Evolutionary conservation across 2,888 invertebrate genomes (phyloP).

Genomic region (Molorchus minor): DNA sequence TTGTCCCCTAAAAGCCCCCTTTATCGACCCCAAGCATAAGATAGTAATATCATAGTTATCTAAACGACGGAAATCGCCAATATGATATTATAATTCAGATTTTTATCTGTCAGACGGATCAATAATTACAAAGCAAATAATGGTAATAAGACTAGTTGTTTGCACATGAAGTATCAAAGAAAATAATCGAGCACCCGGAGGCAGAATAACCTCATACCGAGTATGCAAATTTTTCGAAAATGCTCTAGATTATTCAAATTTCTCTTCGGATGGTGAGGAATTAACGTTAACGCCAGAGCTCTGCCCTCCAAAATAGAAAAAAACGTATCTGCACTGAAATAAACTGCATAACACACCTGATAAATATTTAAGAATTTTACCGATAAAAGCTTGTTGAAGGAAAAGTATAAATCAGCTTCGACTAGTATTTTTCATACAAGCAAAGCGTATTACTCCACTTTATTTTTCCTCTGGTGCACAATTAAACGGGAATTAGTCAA

Average conservation of each 20-base stretch:
- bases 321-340: constrained; percentile 29
- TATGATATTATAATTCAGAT: neutral
- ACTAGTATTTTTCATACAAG: constrained; percentile 40
- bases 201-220: constrained; percentile 1
- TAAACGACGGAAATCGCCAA: neutral
- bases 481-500: constrained; percentile 47
- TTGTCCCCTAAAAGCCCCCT: no score
- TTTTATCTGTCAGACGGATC: constrained; percentile 13
- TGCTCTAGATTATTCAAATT: constrained; percentile 11
- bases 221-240: constrained; percentile 11
- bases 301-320: constrained; percentile 10
- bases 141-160: constrained; percentile 21
- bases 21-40: no score
- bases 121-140: constrained; percentile 14
- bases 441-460: constrained; percentile 37
- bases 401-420: constrained; percentile 33
- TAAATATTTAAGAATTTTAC: constrained; percentile 34
- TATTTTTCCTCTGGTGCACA: constrained; percentile 37
- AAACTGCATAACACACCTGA: constrained; percentile 28
- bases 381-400: constrained; percentile 36
- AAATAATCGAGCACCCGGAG: constrained; percentile 13
- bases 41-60: no score
- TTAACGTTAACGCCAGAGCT: constrained; percentile 18
- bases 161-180: constrained; percentile 14
- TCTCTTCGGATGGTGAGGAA: constrained; percentile 12